These are phyloP conservation scores for Xiphophorus hellerii DNA, from an alignment of 2,113 vertebrate species.

Conservation along the genomic window DNA sequence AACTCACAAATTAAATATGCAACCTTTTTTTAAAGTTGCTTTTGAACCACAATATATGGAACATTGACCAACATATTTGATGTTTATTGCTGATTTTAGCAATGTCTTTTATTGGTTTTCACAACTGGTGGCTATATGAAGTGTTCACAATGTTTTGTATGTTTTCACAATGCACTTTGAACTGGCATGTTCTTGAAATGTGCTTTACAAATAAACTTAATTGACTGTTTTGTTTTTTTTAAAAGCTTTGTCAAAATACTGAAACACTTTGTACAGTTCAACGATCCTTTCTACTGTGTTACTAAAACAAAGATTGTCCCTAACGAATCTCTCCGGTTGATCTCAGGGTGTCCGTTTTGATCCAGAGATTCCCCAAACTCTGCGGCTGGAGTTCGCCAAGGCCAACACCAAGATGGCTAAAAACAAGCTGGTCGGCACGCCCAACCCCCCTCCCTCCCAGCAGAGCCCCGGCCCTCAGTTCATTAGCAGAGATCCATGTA, in stretches of 20 bases:
- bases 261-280: not conserved
- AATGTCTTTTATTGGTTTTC: too few species aligned
- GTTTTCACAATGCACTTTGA: too few species aligned
- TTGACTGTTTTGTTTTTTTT: not conserved
- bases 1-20: not conserved
- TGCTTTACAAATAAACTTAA: too few species aligned
- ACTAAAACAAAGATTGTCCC: not conserved
- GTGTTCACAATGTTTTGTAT: too few species aligned
- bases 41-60: too few species aligned
- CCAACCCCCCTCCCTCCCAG: slow-evolving; percentile 91
- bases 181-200: too few species aligned
- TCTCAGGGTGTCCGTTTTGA: slow-evolving; percentile 94
- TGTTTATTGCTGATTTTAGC: too few species aligned
- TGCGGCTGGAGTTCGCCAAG: slow-evolving; percentile 96
- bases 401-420: slow-evolving; percentile 99
- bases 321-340: slow-evolving; percentile 22
- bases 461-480: slow-evolving; percentile 93
- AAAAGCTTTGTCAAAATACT: not conserved
- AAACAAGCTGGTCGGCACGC: slow-evolving; percentile 95
- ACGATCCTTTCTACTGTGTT: not conserved
- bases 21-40: not conserved
- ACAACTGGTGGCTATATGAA: too few species aligned
- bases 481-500: slow-evolving; percentile 96
- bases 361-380: slow-evolving; percentile 96
- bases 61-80: too few species aligned